These are phyloP conservation scores for Atta colombica DNA, from an alignment of 1,140 invertebrate species.

Conservation along the genomic window DNA sequence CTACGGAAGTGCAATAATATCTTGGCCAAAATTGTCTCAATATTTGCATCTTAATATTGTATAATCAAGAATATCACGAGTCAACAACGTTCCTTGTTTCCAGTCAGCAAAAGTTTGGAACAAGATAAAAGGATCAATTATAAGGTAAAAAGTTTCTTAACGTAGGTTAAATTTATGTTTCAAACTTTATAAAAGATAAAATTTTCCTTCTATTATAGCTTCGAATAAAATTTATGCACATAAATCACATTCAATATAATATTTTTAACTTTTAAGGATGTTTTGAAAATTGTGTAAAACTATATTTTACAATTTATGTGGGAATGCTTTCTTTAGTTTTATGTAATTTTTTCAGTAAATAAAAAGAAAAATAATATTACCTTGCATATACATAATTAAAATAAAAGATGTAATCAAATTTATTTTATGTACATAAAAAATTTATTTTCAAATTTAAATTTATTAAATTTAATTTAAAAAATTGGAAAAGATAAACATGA, in stretches of 20 bases:
- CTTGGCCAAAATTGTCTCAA: background rate
- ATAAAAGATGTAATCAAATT: background rate
- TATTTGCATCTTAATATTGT: background rate
- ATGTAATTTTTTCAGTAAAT: constrained; percentile 12
- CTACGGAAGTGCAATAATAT: background rate
- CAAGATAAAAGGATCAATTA: constrained; percentile 27
- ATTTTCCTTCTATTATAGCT: background rate
- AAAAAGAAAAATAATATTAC: background rate
- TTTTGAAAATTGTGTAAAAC: background rate
- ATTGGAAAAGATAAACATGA: background rate
- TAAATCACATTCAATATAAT: background rate
- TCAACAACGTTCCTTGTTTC: background rate
- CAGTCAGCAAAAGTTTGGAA: constrained; percentile 10
- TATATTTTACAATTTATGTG: constrained; percentile 5
- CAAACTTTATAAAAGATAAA: background rate
- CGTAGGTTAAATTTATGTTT: background rate
- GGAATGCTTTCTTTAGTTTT: background rate
- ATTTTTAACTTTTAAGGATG: constrained; percentile 2
- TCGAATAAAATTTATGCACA: background rate
- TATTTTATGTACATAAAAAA: background rate
- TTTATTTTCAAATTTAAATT: background rate
- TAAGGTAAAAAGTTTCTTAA: constrained; percentile 35
- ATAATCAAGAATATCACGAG: constrained; percentile 6
- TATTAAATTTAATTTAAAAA: background rate
- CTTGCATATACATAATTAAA: background rate